phyloP scores from a whole-genome alignment of 2,113 vertebrate species.

The Saccopteryx bilineata region DNA sequence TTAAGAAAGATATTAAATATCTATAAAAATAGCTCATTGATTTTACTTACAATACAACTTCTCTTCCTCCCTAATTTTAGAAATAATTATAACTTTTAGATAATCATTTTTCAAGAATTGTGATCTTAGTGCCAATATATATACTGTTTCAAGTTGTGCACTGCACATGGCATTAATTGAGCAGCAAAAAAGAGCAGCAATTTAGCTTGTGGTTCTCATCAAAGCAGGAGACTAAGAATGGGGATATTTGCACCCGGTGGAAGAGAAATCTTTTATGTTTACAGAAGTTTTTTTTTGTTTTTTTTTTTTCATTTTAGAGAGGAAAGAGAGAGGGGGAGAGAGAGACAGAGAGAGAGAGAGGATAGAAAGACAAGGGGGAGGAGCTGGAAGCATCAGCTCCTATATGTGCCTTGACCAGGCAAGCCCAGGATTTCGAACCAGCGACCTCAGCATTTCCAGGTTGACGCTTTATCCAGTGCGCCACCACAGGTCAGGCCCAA shows the following conservation, averaged over 20 bases:
- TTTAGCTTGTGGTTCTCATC: not conserved
- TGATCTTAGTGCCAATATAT: not conserved
- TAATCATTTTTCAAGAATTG: not conserved
- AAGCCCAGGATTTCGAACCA: too few relatives aligned
- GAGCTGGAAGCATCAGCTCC: too few relatives aligned
- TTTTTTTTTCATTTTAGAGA: too few relatives aligned
- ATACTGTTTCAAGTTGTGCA: not conserved
- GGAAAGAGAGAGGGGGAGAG: too few relatives aligned
- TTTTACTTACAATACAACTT: not conserved
- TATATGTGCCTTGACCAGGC: too few relatives aligned
- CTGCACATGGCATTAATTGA: not conserved
- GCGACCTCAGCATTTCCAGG: too few relatives aligned
- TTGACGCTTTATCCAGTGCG: too few relatives aligned
- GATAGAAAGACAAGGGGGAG: too few relatives aligned
- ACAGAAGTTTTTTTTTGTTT: too few relatives aligned
- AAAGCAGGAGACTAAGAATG: not conserved
- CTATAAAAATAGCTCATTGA: not conserved
- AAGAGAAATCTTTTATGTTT: not conserved
- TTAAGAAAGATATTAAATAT: not conserved
- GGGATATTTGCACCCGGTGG: not conserved
- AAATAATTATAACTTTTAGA: not conserved
- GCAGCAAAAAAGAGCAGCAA: not conserved
- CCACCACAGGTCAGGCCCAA: too few relatives aligned
- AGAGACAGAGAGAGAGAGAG: too few relatives aligned
- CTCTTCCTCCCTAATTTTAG: not conserved